phyloP scores from a whole-genome alignment of 2,888 invertebrate genomes.

The Epinotia demarniana region DNA sequence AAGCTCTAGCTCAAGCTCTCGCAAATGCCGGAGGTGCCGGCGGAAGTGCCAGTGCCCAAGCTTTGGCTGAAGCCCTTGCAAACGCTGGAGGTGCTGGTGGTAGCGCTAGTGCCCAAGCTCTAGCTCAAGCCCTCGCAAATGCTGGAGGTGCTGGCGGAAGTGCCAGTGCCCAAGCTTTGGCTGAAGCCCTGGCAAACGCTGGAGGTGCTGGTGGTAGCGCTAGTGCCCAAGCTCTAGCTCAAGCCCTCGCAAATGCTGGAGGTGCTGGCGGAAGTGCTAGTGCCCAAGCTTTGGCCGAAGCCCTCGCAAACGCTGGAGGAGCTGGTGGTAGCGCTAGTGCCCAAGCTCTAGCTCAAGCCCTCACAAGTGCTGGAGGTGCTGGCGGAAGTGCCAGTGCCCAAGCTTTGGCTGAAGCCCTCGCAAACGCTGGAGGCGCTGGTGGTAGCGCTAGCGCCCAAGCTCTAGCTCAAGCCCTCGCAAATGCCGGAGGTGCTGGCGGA shows the following conservation, averaged over 20 bases:
- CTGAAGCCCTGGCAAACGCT: conserved; percentile 16
- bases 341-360: no score
- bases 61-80: conserved; percentile 5
- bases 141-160: background rate
- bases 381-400: no score
- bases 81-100: background rate
- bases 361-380: no score
- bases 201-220: background rate
- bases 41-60: background rate
- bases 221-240: conserved; percentile 3
- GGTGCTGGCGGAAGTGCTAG: background rate
- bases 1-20: conserved; percentile 10
- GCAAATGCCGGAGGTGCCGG: background rate
- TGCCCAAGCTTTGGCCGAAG: background rate
- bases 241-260: background rate
- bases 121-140: background rate
- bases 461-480: background rate
- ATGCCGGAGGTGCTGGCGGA: background rate
- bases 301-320: background rate
- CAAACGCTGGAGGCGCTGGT: background rate
- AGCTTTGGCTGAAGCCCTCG: no score
- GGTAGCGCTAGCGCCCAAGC: conserved; percentile 7
- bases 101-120: background rate
- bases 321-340: background rate
- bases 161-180: conserved; percentile 12